Conservation (phyloP, 1,140 invertebrate species). For the Mycetomoellerius zeteki region DNA sequence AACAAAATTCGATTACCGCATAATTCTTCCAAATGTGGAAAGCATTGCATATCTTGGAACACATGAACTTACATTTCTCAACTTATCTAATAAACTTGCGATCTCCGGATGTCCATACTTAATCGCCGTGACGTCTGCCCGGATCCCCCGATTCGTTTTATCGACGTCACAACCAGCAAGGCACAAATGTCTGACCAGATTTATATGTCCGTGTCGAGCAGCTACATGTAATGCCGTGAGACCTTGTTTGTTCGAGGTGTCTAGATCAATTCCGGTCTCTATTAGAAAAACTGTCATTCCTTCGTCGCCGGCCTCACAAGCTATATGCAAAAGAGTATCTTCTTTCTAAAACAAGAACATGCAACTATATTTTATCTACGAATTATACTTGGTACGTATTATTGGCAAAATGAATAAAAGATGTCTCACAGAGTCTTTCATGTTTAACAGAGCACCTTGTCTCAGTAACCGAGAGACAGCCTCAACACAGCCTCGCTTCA, state of each 20-base stretch:
- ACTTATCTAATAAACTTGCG: conserved; percentile 90
- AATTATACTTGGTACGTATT: not conserved
- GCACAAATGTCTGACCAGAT: conserved; percentile 92
- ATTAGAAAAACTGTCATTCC: conserved; percentile 92
- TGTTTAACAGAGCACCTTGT: conserved; percentile 91
- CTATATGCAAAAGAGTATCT: conserved; percentile 92
- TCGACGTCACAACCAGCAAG: conserved; percentile 91
- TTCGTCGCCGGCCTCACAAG: conserved; percentile 90
- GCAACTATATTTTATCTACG: conserved; percentile 36
- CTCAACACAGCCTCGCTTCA: conserved; percentile 85
- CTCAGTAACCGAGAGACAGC: conserved; percentile 86
- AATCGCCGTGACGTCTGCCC: conserved; percentile 93
- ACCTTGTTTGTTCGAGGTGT: conserved; percentile 90
- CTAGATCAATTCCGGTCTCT: conserved; percentile 91
- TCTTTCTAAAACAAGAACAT: conserved; percentile 88
- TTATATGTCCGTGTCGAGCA: conserved; percentile 91
- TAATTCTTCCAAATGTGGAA: not conserved
- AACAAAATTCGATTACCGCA: conserved; percentile 10
- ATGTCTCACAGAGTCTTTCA: conserved; percentile 89
- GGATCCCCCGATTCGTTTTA: conserved; percentile 90
- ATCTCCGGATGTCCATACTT: conserved; percentile 93
- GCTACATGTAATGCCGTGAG: conserved; percentile 92
- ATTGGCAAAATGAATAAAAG: conserved; percentile 42
- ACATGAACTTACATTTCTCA: conserved; percentile 89
- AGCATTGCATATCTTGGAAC: not conserved